Percentiles rank a stretch among this genome's conserved stretches.
Evolutionary conservation across 2,888 invertebrate species (phyloP).

Genomic region (Calameuta idolon): DNA sequence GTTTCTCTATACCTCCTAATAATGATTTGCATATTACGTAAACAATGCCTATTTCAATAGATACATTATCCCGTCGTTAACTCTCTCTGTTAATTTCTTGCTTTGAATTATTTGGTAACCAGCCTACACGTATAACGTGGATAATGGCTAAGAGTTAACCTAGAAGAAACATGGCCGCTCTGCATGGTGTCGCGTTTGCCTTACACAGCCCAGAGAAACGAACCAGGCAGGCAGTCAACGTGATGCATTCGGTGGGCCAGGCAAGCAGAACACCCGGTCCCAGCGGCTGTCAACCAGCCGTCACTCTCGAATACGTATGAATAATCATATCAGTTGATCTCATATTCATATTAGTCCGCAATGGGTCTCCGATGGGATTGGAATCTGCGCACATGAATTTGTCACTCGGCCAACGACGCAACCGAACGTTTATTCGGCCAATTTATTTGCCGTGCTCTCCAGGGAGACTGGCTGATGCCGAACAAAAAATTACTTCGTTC

Average conservation of each 20-base stretch:
- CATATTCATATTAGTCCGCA: conserved; percentile 25
- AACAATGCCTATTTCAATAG: background rate
- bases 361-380: conserved; percentile 39
- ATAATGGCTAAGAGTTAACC: conserved; percentile 21
- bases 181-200: conserved; percentile 42
- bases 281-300: conserved; percentile 58
- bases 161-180: conserved; percentile 19
- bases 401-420: conserved; percentile 29
- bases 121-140: background rate
- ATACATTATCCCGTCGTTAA: background rate
- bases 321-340: conserved; percentile 56
- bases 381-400: conserved; percentile 40
- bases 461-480: background rate
- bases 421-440: conserved; percentile 24
- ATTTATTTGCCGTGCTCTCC: conserved; percentile 34
- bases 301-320: conserved; percentile 55
- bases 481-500: background rate
- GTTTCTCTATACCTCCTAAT: background rate
- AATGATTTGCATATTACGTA: background rate
- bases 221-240: conserved; percentile 11
- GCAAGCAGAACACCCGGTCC: conserved; percentile 25
- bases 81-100: background rate
- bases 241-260: conserved; percentile 5
- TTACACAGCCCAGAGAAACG: conserved; percentile 36
- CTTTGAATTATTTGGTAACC: background rate